A percentile compares a stretch with the other conserved stretches of the same genome.
phyloP scores from a whole-genome alignment of 2,888 invertebrate genomes.

The Adelognathus sp. region DNA sequence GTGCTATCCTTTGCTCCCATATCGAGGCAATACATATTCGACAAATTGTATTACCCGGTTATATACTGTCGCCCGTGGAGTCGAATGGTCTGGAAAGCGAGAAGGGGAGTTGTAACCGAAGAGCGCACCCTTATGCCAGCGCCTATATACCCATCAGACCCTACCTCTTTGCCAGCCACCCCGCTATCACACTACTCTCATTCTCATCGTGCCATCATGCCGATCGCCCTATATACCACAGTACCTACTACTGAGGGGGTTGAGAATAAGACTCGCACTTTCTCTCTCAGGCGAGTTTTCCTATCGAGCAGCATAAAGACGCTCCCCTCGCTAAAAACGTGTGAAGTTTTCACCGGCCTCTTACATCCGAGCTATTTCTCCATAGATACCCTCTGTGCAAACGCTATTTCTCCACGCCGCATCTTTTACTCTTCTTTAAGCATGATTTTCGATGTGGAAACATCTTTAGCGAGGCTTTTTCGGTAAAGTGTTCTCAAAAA shows the following conservation, averaged over 20 bases:
- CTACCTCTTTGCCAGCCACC: conserved; percentile 10
- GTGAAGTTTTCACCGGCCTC: background rate
- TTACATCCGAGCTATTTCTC: background rate
- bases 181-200: conserved; percentile 25
- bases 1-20: conserved; percentile 49
- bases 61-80: conserved; percentile 73
- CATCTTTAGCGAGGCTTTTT: too few relatives aligned
- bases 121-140: conserved; percentile 25
- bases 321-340: background rate
- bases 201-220: conserved; percentile 40
- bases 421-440: too few relatives aligned
- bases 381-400: background rate
- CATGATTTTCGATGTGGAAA: too few relatives aligned
- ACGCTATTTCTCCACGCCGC: background rate
- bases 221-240: conserved; percentile 26
- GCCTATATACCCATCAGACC: background rate
- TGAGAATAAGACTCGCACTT: too few relatives aligned
- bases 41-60: conserved; percentile 75
- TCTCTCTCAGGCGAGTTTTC: too few relatives aligned
- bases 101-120: conserved; percentile 39
- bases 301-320: too few relatives aligned
- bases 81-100: conserved; percentile 65
- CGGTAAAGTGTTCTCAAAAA: background rate
- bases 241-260: background rate
- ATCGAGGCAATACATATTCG: conserved; percentile 74